Conservation (phyloP, 2,888 invertebrate genomes). For the Terebella lapidaria region DNA sequence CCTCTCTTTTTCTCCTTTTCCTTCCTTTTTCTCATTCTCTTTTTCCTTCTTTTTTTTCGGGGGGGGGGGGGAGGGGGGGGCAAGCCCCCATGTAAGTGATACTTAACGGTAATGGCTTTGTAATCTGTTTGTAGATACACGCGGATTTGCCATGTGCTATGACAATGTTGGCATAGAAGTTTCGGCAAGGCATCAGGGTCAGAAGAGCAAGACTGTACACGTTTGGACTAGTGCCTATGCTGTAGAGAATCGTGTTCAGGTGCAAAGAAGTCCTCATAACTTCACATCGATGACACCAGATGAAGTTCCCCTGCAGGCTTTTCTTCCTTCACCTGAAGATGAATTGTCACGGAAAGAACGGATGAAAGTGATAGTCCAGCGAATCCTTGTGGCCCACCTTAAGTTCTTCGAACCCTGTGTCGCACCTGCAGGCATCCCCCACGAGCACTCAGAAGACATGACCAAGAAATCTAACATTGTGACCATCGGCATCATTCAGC, state of each 20-base stretch:
- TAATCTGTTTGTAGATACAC: not conserved
- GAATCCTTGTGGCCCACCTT: not conserved
- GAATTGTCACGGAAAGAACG: not conserved
- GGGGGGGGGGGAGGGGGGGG: too few species aligned
- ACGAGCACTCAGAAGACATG: not conserved
- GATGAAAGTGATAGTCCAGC: not conserved
- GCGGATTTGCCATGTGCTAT: not conserved
- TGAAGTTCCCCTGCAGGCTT: too few species aligned
- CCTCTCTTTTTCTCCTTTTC: too few species aligned
- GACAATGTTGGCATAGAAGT: not conserved
- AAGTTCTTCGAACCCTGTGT: not conserved
- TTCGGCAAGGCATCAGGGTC: not conserved
- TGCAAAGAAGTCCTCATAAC: too few species aligned
- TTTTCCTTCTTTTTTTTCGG: too few species aligned
- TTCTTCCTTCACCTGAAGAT: too few species aligned
- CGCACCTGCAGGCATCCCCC: not conserved
- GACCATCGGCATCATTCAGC: not conserved
- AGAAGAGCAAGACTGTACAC: not conserved
- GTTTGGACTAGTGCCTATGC: not conserved
- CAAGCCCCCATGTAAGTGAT: too few species aligned
- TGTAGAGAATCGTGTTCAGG: not conserved
- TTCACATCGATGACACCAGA: too few species aligned
- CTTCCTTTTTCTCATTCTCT: too few species aligned
- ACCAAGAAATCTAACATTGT: not conserved
- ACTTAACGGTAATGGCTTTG: too few species aligned